Evolutionary conservation across 2,113 vertebrate species (phyloP).

Genomic region (Macquaria australasica): DNA sequence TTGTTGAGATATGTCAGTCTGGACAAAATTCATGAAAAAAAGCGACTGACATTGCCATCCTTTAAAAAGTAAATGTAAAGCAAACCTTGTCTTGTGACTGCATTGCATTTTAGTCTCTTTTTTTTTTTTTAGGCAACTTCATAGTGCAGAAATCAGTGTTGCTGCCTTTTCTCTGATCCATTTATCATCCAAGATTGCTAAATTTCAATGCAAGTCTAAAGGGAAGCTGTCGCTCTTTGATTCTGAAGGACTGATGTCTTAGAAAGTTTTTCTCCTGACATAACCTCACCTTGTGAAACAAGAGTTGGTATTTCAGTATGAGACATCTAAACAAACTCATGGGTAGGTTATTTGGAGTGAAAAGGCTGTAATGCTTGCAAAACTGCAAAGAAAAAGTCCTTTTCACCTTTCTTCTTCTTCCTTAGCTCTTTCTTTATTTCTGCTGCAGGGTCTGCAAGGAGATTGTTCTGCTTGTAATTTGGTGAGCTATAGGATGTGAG

Average conservation of each 20-base stretch:
- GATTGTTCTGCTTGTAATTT: not conserved
- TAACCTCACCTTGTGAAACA: not conserved
- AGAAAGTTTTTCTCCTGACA: not conserved
- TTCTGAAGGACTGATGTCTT: conserved; percentile 8
- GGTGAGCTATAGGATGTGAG: not conserved
- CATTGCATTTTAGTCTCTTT: not conserved
- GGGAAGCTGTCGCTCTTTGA: not conserved
- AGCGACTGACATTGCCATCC: not conserved
- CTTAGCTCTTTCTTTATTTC: not conserved
- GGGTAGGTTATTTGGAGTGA: not conserved
- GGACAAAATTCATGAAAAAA: not conserved
- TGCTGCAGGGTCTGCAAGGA: not conserved
- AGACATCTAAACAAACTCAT: not conserved
- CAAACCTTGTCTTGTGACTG: no score
- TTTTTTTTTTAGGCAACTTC: not conserved
- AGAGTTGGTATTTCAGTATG: not conserved
- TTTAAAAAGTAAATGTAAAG: not conserved
- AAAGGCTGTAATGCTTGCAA: not conserved
- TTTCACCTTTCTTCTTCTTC: not conserved
- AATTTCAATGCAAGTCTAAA: not conserved
- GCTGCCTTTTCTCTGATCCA: not conserved
- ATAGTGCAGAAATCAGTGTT: not conserved
- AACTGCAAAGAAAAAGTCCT: not conserved
- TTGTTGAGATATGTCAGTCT: not conserved
- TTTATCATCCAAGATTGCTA: not conserved